A percentile compares a stretch with the other conserved stretches of the same genome.
phyloP scores from a whole-genome alignment of 2,888 invertebrate genomes.

The Dicranocentrus wangi region DNA sequence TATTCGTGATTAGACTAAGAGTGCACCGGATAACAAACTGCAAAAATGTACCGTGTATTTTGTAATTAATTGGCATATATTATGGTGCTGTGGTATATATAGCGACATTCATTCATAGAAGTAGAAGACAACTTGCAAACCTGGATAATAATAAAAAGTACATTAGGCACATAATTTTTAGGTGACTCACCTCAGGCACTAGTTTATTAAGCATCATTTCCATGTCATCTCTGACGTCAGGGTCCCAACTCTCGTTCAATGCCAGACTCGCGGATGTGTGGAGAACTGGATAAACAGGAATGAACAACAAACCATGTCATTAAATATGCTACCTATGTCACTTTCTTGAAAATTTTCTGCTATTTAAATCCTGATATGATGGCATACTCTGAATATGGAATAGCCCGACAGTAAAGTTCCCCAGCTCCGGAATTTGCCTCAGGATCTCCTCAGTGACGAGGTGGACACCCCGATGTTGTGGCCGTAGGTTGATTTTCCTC shows the following conservation, averaged over 20 bases:
- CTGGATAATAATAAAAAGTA: no score
- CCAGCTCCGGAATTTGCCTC: slow-evolving; percentile 93
- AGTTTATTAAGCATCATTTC: slow-evolving; percentile 99
- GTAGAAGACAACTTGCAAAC: not conserved
- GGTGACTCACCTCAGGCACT: slow-evolving; percentile 86
- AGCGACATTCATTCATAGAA: slow-evolving; percentile 20
- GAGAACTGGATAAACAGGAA: slow-evolving; percentile 81
- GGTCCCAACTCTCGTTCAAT: slow-evolving; percentile 98
- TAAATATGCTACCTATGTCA: not conserved
- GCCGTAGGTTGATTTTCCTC: slow-evolving; percentile 95
- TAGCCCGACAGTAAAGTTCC: slow-evolving; percentile 94
- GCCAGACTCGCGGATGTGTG: slow-evolving; percentile 98
- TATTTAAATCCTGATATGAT: no score
- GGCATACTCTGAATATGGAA: slow-evolving; percentile 98
- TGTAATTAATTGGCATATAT: not conserved
- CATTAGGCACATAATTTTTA: no score
- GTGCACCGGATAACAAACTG: not conserved
- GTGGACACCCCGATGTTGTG: slow-evolving; percentile 97
- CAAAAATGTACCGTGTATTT: not conserved
- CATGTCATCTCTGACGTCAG: slow-evolving; percentile 90
- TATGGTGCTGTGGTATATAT: no score
- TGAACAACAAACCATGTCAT: not conserved
- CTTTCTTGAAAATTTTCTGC: not conserved
- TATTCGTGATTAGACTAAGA: slow-evolving; percentile 27
- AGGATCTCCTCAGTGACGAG: slow-evolving; percentile 97